phyloP scores from a whole-genome alignment of 2,113 vertebrate genomes.

The Vanacampus margaritifer region DNA sequence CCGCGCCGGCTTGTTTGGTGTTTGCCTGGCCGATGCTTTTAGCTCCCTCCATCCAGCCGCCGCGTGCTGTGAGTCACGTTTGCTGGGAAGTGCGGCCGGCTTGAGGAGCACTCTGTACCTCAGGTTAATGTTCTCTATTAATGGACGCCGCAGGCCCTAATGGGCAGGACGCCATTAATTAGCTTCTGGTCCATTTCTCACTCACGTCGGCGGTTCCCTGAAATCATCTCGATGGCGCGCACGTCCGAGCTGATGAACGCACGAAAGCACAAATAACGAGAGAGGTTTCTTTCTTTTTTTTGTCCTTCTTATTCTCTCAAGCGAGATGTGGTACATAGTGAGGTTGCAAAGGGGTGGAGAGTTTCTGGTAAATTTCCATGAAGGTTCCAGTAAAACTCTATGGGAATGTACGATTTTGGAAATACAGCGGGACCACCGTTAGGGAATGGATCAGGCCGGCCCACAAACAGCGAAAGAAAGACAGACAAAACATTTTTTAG shows the following conservation, averaged over 20 bases:
- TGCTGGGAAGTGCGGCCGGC: slow-evolving; percentile 71
- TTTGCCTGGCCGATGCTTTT: slow-evolving; percentile 70
- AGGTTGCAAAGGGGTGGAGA: background rate
- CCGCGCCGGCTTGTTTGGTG: slow-evolving; percentile 12
- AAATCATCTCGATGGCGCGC: slow-evolving; percentile 39
- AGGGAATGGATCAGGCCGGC: too few species aligned
- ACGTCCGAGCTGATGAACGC: slow-evolving; percentile 38
- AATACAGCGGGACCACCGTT: background rate
- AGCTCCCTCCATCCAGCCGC: slow-evolving; percentile 55
- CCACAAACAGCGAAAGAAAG: too few species aligned
- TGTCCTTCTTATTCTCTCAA: slow-evolving; percentile 2
- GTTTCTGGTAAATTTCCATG: background rate
- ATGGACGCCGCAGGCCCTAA: slow-evolving; percentile 69
- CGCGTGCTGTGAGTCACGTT: slow-evolving; percentile 66
- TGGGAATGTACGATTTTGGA: background rate
- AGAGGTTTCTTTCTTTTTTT: slow-evolving; percentile 15
- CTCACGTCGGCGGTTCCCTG: slow-evolving; percentile 55
- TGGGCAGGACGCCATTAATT: slow-evolving; percentile 73
- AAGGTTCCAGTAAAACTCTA: background rate
- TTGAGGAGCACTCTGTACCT: slow-evolving; percentile 74
- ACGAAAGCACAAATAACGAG: slow-evolving; percentile 46
- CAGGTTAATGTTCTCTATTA: slow-evolving; percentile 81
- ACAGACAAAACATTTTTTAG: too few species aligned
- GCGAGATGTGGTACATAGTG: background rate
- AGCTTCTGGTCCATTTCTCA: slow-evolving; percentile 73